Evolutionary conservation across 1,140 invertebrate genomes (phyloP).

Genomic region (Hylaeus volcanicus): DNA sequence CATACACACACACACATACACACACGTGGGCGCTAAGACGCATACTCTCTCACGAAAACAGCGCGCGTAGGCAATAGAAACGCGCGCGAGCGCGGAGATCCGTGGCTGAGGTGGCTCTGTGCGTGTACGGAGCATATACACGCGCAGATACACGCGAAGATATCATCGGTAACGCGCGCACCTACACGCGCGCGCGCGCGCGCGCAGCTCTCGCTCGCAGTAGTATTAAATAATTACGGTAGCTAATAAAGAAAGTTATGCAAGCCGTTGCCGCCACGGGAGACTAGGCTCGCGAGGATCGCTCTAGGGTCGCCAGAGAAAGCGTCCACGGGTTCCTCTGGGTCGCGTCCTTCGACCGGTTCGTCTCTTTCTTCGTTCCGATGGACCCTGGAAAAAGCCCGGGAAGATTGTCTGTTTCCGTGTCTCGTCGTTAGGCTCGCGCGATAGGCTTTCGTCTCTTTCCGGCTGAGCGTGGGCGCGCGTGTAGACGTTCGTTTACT

Average conservation of each 20-base stretch:
- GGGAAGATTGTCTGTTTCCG: not conserved
- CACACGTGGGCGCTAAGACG: not conserved
- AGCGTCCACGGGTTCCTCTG: not conserved
- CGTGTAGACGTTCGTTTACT: not conserved
- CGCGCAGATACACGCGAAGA: not conserved
- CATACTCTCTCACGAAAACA: not conserved
- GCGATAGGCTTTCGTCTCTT: not conserved
- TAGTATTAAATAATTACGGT: conserved; percentile 63
- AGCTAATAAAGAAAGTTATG: conserved; percentile 64
- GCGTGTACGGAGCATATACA: conserved; percentile 40
- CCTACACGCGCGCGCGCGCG: not conserved
- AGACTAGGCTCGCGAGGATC: conserved; percentile 12
- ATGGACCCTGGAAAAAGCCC: not conserved
- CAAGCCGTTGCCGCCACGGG: conserved; percentile 31
- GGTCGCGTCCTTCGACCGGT: not conserved
- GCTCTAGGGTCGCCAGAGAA: not conserved
- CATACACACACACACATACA: not conserved
- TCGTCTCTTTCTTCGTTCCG: not conserved
- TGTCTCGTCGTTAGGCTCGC: not conserved
- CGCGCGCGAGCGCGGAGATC: not conserved
- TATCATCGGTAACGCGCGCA: not conserved
- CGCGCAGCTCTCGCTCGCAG: conserved; percentile 12
- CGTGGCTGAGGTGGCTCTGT: conserved; percentile 14
- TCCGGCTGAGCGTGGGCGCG: not conserved
- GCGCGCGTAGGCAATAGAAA: not conserved